Conservation (phyloP, 2,888 invertebrate species). For the Deilephila porcellus region DNA sequence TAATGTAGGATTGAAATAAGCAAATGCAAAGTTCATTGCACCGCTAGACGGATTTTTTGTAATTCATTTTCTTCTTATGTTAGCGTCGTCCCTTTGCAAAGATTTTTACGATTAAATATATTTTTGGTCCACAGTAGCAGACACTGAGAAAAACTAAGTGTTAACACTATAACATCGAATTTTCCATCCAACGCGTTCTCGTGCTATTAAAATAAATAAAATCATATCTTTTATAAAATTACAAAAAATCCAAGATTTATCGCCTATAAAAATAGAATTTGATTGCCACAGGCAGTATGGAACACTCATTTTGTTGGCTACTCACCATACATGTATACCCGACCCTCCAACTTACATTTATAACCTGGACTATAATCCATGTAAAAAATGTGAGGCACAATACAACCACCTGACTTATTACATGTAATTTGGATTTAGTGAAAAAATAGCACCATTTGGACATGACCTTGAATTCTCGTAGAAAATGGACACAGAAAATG, state of each 20-base stretch:
- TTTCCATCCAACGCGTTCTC: background rate
- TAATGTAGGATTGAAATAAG: background rate
- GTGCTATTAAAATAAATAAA: background rate
- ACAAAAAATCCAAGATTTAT: background rate
- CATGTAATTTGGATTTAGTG: background rate
- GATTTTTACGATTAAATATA: background rate
- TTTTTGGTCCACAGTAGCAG: background rate
- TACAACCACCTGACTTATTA: background rate
- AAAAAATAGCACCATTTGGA: no score
- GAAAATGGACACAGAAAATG: no score
- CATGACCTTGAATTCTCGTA: no score
- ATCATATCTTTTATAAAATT: conserved; percentile 7
- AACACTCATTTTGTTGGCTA: background rate
- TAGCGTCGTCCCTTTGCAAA: background rate
- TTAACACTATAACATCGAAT: background rate
- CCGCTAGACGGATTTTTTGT: background rate
- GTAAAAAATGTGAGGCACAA: background rate
- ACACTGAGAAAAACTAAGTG: background rate
- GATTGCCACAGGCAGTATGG: background rate
- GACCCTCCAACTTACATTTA: background rate
- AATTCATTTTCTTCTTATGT: background rate
- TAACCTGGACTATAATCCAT: background rate
- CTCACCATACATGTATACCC: background rate
- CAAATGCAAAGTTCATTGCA: background rate
- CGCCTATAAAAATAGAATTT: background rate